Evolutionary conservation across 2,113 vertebrate genomes (phyloP).

Genomic region (Tenebrosternarchus preto): DNA sequence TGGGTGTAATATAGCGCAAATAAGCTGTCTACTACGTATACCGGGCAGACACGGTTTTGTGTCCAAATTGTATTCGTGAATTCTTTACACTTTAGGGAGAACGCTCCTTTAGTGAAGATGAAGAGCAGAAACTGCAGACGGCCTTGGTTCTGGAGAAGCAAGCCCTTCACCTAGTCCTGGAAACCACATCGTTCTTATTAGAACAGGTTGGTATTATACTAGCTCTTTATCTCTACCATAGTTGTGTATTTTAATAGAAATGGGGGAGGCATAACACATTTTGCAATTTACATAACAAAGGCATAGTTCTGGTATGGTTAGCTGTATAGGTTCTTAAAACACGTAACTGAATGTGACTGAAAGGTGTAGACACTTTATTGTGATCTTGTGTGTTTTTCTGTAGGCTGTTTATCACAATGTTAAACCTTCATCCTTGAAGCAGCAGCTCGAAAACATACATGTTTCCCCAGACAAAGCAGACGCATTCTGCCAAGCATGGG

Average conservation of each 20-base stretch:
- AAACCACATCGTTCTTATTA: constrained; percentile 68
- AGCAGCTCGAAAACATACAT: constrained; percentile 84
- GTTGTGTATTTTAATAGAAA: no score
- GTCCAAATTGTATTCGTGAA: background rate
- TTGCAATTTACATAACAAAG: background rate
- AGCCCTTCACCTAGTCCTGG: constrained; percentile 86
- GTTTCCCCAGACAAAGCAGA: constrained; percentile 83
- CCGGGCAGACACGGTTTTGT: no score
- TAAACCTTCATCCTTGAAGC: constrained; percentile 83
- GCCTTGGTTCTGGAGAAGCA: constrained; percentile 89
- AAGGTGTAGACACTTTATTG: background rate
- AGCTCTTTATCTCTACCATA: background rate
- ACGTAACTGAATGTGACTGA: background rate
- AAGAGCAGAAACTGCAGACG: constrained; percentile 89
- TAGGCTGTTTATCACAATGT: constrained; percentile 92
- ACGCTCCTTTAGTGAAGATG: constrained; percentile 89
- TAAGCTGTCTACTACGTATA: constrained; percentile 14
- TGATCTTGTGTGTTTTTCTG: background rate
- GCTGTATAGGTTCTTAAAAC: background rate
- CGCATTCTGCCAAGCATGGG: constrained; percentile 84
- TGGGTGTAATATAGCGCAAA: no score
- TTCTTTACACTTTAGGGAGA: constrained; percentile 75
- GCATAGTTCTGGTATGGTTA: background rate
- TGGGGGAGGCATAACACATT: no score
- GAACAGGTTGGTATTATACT: constrained; percentile 48